Conservation (phyloP, 2,113 vertebrate genomes). For the Phyllopteryx taeniolatus region DNA sequence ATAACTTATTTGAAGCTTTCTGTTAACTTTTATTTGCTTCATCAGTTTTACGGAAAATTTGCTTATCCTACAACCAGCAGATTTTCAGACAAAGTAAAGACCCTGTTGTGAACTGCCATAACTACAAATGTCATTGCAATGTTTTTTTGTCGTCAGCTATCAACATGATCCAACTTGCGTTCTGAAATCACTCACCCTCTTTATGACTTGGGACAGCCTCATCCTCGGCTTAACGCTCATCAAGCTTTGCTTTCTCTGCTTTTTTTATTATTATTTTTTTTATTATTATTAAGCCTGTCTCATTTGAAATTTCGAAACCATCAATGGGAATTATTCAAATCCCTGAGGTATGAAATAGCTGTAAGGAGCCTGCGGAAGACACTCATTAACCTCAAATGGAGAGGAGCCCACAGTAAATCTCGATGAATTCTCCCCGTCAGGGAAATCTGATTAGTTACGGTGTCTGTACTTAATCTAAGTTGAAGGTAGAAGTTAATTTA, state of each 20-base stretch:
- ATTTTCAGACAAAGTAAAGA: neutral
- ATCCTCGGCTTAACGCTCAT: slow-evolving; percentile 56
- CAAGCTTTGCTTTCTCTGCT: slow-evolving; percentile 54
- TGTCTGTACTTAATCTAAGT: slow-evolving; percentile 64
- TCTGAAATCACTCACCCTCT: slow-evolving; percentile 47
- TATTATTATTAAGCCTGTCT: slow-evolving; percentile 69
- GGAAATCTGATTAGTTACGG: slow-evolving; percentile 67
- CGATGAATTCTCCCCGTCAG: slow-evolving; percentile 50
- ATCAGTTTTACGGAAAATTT: neutral
- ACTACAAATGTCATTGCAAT: slow-evolving; percentile 47
- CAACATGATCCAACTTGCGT: slow-evolving; percentile 37
- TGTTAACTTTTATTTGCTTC: slow-evolving; percentile 5
- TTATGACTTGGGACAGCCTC: slow-evolving; percentile 51
- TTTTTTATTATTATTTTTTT: neutral
- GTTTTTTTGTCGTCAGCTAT: slow-evolving; percentile 28
- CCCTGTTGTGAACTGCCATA: slow-evolving; percentile 18
- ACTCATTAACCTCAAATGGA: slow-evolving; percentile 71
- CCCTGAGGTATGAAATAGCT: slow-evolving; percentile 70
- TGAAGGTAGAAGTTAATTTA: slow-evolving; percentile 66
- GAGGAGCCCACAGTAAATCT: slow-evolving; percentile 60
- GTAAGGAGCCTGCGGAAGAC: slow-evolving; percentile 64
- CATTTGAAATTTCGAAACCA: slow-evolving; percentile 70
- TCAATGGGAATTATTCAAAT: slow-evolving; percentile 76
- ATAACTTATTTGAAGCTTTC: neutral
- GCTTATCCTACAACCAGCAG: neutral